A percentile compares a stretch with the other conserved stretches of the same genome.
Evolutionary conservation across 37 sponge, comb jelly and placozoan genomes (phyloP).

Genomic region (Spongilla lacustris): DNA sequence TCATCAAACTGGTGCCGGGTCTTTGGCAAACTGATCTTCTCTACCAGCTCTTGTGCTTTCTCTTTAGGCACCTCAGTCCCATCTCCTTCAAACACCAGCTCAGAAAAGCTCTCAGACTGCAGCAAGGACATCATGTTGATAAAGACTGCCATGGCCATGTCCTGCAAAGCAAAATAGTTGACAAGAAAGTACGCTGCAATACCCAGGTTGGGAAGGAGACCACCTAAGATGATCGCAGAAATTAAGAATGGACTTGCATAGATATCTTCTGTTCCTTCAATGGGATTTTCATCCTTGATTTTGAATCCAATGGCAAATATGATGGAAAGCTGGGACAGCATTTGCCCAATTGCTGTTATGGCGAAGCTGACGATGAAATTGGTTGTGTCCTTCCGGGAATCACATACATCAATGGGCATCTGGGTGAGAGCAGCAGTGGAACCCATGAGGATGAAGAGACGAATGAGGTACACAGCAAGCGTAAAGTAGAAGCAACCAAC

Average conservation of each 20-base stretch:
- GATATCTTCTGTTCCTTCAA: neutral
- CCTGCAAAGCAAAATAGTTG: constrained; percentile 28
- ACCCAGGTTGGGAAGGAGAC: constrained; percentile 31
- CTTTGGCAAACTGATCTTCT: constrained; percentile 14
- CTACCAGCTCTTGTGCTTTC: constrained; percentile 4
- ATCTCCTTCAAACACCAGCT: constrained; percentile 3
- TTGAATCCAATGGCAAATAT: constrained; percentile 34
- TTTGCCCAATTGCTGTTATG: constrained; percentile 21
- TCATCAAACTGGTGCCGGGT: constrained; percentile 5
- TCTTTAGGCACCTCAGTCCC: constrained; percentile 14
- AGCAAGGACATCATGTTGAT: constrained; percentile 44
- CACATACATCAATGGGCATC: neutral
- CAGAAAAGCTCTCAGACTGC: constrained; percentile 34
- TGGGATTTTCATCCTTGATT: constrained; percentile 48
- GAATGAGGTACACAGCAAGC: constrained; percentile 47
- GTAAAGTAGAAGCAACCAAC: constrained; percentile 36
- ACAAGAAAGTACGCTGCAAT: constrained; percentile 25
- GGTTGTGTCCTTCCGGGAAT: neutral
- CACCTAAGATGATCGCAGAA: constrained; percentile 11
- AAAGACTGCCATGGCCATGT: constrained; percentile 25
- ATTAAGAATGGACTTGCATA: constrained; percentile 27
- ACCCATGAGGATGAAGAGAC: constrained; percentile 13
- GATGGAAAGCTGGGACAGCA: constrained; percentile 22
- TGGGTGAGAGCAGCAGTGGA: constrained; percentile 11
- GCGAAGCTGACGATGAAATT: constrained; percentile 32